phyloP scores from a whole-genome alignment of 2,888 invertebrate genomes.

The Hydropsyche betteni region DNA sequence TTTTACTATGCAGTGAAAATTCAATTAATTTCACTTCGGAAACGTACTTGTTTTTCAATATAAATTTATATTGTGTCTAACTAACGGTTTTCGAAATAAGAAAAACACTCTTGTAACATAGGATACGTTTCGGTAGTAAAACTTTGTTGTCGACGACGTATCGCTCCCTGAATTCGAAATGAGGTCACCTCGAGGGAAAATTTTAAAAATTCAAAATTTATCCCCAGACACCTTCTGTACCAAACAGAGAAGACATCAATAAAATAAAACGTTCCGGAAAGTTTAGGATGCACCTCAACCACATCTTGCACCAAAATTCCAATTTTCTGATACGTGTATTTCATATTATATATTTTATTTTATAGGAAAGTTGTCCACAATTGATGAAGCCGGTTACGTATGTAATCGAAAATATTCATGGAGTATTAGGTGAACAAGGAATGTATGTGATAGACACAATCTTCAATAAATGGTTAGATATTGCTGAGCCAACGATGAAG shows the following conservation, averaged over 20 bases:
- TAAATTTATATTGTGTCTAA: too few relatives aligned
- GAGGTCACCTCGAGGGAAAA: not conserved
- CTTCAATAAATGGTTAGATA: not conserved
- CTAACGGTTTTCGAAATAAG: too few relatives aligned
- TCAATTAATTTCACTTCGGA: too few relatives aligned
- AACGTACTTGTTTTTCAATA: too few relatives aligned
- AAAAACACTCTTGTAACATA: too few relatives aligned
- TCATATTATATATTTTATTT: not conserved
- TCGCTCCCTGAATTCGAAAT: conserved; percentile 18
- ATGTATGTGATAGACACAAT: not conserved
- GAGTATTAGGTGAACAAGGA: not conserved
- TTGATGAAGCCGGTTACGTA: not conserved
- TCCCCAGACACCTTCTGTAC: not conserved
- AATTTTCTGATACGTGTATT: not conserved
- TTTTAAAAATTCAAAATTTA: conserved; percentile 16
- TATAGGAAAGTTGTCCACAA: not conserved
- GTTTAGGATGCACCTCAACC: not conserved
- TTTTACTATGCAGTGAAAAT: too few relatives aligned
- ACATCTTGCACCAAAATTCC: not conserved
- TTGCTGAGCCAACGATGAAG: not conserved
- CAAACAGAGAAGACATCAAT: not conserved
- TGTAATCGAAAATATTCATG: not conserved
- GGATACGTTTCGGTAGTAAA: not conserved
- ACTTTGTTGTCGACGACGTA: not conserved
- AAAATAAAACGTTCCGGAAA: not conserved